A percentile compares a stretch with the other conserved stretches of the same genome.
These are phyloP conservation scores for Nemotelus nigrinus DNA, from an alignment of 2,888 invertebrate species.

Conservation along the genomic window DNA sequence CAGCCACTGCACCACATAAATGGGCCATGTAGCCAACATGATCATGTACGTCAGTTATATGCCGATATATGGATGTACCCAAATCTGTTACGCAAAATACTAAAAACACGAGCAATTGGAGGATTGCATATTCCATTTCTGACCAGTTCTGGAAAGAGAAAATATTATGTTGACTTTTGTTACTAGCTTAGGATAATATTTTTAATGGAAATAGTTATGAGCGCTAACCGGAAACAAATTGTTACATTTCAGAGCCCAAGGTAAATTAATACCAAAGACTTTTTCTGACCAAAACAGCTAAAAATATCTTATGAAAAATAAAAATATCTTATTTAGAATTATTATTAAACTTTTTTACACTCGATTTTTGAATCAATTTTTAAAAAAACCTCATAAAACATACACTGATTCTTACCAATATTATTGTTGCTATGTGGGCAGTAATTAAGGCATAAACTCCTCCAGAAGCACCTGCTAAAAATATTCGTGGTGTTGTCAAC, in stretches of 20 bases:
- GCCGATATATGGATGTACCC: conserved; percentile 90
- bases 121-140: conserved; percentile 94
- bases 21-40: conserved; percentile 96
- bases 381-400: too few relatives aligned
- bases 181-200: conserved; percentile 36
- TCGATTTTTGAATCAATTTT: not conserved
- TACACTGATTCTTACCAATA: conserved; percentile 68
- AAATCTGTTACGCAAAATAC: conserved; percentile 85
- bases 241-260: too few relatives aligned
- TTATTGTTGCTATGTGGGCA: conserved; percentile 91
- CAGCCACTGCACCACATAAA: conserved; percentile 89
- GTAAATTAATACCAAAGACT: too few relatives aligned
- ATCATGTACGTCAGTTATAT: conserved; percentile 74
- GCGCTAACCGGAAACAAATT: too few relatives aligned
- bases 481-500: conserved; percentile 80
- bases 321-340: too few relatives aligned
- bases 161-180: not conserved
- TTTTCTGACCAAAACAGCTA: too few relatives aligned
- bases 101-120: conserved; percentile 84
- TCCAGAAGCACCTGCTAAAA: conserved; percentile 92
- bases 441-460: conserved; percentile 95
- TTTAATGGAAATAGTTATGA: too few relatives aligned
- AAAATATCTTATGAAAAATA: too few relatives aligned
- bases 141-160: conserved; percentile 82
- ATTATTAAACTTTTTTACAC: too few relatives aligned